Evolutionary conservation across 2,888 invertebrate species (phyloP), one percentile per base, ranked within the genome.

Genomic region (Drosophila neotestacea): DNA sequence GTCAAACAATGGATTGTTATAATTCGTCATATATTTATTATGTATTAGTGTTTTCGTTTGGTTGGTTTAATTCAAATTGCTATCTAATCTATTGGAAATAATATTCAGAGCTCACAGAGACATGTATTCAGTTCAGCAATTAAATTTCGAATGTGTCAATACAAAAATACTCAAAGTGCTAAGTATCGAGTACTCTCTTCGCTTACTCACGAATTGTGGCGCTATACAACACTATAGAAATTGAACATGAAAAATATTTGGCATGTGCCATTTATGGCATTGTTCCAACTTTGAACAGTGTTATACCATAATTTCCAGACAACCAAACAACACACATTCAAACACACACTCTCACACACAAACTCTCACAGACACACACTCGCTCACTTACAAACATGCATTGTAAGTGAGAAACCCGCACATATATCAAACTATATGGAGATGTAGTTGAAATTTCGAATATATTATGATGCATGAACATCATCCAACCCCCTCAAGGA

Each of bases 261-360:
- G 86, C 90, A 82, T 90, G 90, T 89, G 90, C 89, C 90, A 83
- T 81, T 86, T 84, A 78, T 86, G 83, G 83, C 79, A 79, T 86
- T 90, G 81, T 90, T 88, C 82, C 80, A 79, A 71, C 72, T 79
- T 63, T 64, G 74, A 81, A 89, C 80, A 88, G 88, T 79, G 79
- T 74, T 71, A 66, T 81, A 69, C 77, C 79, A 85, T 83, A 89
- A 86, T 81, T 80, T 76, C 54, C 71, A 73, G 72, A 73, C 73
- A 74, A 71, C 66, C 67, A 41, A 46, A 56, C 52, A 64, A 39
- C 54, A 46, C 42, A 41, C 68, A 52, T 54, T 38, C 56, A 63
- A 69, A 47, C 46, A 60, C 65, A 56, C 10, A 11, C 13, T 4
- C 44, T 50, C 10, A 28, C 13, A 4, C 38, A 60, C 13, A 56